phyloP scores from a whole-genome alignment of 2,797 vertebrate genomes.

The Emys orbicularis region DNA sequence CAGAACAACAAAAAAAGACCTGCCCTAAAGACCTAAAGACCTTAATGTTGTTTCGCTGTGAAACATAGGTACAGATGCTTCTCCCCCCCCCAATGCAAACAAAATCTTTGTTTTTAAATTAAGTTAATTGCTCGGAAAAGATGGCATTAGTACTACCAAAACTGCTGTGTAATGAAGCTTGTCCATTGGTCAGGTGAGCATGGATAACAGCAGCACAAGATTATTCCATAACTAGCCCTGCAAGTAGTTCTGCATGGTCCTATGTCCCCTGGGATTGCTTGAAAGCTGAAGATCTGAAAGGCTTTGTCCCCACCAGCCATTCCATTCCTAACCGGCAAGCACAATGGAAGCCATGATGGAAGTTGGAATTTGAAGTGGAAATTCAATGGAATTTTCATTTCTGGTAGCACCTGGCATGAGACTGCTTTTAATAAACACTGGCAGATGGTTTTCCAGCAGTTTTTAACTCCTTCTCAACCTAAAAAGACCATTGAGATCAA shows the following conservation, averaged over 20 bases:
- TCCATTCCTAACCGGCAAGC: constrained; percentile 14
- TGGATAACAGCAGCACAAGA: not conserved
- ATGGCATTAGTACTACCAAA: not conserved
- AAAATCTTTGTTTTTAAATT: not conserved
- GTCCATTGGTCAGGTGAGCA: not conserved
- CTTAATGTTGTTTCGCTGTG: not conserved
- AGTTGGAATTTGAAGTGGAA: constrained; percentile 65
- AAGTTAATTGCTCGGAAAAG: not conserved
- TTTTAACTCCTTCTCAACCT: constrained; percentile 56
- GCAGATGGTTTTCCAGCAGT: constrained; percentile 60
- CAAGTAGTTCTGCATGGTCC: not conserved
- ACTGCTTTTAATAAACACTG: constrained; percentile 55
- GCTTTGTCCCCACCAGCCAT: not conserved
- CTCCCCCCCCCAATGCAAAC: not conserved
- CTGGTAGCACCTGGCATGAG: constrained; percentile 71
- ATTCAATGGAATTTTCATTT: constrained; percentile 74
- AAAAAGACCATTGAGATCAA: not conserved
- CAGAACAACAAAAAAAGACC: not conserved
- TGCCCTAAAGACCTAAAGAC: not conserved
- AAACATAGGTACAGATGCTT: not conserved
- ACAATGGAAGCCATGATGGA: constrained; percentile 65
- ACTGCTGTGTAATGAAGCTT: not conserved
- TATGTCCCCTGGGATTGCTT: not conserved
- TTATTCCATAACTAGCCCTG: not conserved
- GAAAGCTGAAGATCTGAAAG: not conserved